Conservation (phyloP, 1,140 invertebrate genomes). For the Heliconius congener region DNA sequence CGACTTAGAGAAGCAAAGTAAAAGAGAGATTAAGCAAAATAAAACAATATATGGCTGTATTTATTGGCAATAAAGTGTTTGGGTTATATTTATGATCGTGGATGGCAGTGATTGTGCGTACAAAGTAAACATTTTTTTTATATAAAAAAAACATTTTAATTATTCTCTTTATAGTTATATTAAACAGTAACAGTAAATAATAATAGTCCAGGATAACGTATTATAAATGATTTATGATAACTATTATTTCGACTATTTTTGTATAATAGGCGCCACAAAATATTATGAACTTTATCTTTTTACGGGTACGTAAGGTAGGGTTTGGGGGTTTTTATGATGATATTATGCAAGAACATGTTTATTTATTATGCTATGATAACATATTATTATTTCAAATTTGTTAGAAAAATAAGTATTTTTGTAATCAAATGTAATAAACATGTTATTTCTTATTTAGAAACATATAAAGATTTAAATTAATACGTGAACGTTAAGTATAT, state of each 20-base stretch:
- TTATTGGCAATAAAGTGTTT: slow-evolving; percentile 58
- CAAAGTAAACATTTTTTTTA: not conserved
- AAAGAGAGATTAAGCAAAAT: slow-evolving; percentile 51
- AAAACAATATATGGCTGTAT: slow-evolving; percentile 51
- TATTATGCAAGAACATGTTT: slow-evolving; percentile 12
- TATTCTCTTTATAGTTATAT: no score
- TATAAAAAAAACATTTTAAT: no score
- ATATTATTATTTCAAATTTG: not conserved
- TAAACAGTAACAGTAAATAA: not conserved
- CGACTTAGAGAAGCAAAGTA: not conserved
- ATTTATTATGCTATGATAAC: not conserved
- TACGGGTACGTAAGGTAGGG: slow-evolving; percentile 45
- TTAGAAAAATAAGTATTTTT: not conserved
- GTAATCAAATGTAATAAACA: not conserved
- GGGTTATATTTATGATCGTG: slow-evolving; percentile 46
- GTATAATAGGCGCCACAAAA: slow-evolving; percentile 53
- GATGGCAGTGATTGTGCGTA: slow-evolving; percentile 39
- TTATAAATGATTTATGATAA: not conserved
- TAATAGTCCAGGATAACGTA: not conserved
- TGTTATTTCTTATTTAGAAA: not conserved
- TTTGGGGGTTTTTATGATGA: slow-evolving; percentile 3
- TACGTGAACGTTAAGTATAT: no score
- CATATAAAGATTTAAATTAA: no score
- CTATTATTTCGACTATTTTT: not conserved
- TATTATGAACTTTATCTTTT: slow-evolving; percentile 66